Base-by-base conservation (phyloP, 2,113 vertebrate genomes). In the Eupsittula cactorum region DNA sequence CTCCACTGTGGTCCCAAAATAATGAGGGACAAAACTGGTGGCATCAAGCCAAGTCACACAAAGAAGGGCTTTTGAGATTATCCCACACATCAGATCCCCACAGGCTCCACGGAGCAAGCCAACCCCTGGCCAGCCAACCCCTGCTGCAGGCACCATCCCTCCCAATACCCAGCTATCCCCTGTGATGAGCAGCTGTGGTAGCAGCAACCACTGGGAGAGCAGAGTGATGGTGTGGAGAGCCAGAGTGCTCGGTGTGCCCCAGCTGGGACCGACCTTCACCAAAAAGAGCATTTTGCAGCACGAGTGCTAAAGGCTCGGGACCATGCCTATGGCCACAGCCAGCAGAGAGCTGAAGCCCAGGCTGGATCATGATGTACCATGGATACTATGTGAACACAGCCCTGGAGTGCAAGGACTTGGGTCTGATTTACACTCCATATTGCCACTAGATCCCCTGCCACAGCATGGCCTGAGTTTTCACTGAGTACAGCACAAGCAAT, bases 151-250 rank as follows among this genome's bases (percentile, higher is more conserved):
- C 37, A 50, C 29, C 16, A 18, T 27, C 80, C 75, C 27, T 65
- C 19, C 60, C 52, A 59, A 68, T 25, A 35, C 27, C 64, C 59
- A 7, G 74, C 73, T 4, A 17, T 9, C 31, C 29, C 37, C 44
- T 0, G 1, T 0, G 4, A 39, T 3, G 41, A 33, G 75, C 79
- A 25, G 59, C 42, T 4, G 9, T 0, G 2, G 69, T 74, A 60
- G 64, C 60, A 59, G 47, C 42, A 13, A 4, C 53, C 1, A 1
- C 3, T 2, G 29, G 0, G 1, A 44, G 33, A 52, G 16, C 3
- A 6, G 9, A 67, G 65, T 0, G 1, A 49, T 52, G 44, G n/a
- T 2, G 0, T 1, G 3, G 41, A 3, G 16, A 59, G 63, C 37
- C 13, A 1, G 47, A 12, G 17, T 1, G 21, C 86, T 4, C 31